Evolutionary conservation across 1,140 invertebrate species (phyloP), one percentile per base, ranked within the genome.

Genomic region (Drosophila biarmipes): DNA sequence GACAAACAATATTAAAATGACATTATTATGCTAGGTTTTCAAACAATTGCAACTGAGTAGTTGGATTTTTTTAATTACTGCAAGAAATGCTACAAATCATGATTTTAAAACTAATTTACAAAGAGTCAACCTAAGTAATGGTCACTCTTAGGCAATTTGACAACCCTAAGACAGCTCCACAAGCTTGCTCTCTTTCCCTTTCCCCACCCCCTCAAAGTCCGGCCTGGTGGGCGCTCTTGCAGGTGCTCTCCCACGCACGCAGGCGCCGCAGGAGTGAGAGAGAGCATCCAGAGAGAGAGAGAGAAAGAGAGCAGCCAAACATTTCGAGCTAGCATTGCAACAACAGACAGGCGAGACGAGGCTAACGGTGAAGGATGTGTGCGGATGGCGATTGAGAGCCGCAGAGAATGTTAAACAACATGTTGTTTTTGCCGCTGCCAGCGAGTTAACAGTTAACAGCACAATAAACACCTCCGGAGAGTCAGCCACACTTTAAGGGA

Each of bases 381-480:
- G 56, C 27, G 12, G 24, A 24, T 24, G 24, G 24, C 24, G 24
- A 24, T 29, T 19, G 58, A 62, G 55, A 77, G 37, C 8, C 40
- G 17, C 8, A 19, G 40, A 43, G 11, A 24, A 54, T 86, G 81
- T 86, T 86, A 86, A 55, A 54, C 43, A 77, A 85, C 80, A 85
- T 73, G 61, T 80, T 76, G 72, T 80, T 73, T 66, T 85, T 80
- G 77, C 69, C 66, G 52, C 55, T 84, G 59, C 19, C 64, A 72
- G 79, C 58, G 54, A 67, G 35, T 27, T 38, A 48, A 38, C 49
- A 73, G 49, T 77, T 82, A 79, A 79, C 80, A 84, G 71, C 45
- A 77, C 78, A 86, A 85, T 85, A 86, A 85, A 86, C 80, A 80
- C 81, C 73, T 80, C 61, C 71, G 51, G 55, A 64, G 68, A 37